Percentiles rank a stretch among this genome's conserved stretches.
These are phyloP conservation scores for Amphipyra tragopoginis DNA, from an alignment of 2,888 invertebrate genomes.

Conservation along the genomic window DNA sequence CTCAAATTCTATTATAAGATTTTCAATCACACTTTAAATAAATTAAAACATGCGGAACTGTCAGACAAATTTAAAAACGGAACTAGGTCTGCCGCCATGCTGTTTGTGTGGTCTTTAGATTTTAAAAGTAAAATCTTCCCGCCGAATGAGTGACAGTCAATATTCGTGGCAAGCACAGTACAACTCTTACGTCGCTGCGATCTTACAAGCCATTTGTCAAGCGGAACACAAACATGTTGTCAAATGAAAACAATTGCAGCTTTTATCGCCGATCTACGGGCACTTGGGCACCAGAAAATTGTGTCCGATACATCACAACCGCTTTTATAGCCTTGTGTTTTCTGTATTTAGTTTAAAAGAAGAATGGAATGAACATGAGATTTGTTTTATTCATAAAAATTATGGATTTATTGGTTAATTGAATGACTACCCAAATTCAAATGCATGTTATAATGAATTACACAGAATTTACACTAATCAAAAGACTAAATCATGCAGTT, in stretches of 20 bases:
- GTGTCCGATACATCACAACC: conserved; percentile 56
- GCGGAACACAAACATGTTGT: conserved; percentile 75
- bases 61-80: conserved; percentile 26
- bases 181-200: conserved; percentile 64
- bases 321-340: conserved; percentile 39
- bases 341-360: conserved; percentile 49
- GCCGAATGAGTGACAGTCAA: conserved; percentile 56
- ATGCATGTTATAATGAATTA: too few relatives aligned
- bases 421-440: too few relatives aligned
- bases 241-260: conserved; percentile 77
- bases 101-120: conserved; percentile 10
- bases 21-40: conserved; percentile 14
- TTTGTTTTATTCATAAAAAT: conserved; percentile 21
- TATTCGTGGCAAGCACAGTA: conserved; percentile 54
- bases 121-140: conserved; percentile 18
- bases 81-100: conserved; percentile 24
- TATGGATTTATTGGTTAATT: too few relatives aligned
- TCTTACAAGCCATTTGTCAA: conserved; percentile 74
- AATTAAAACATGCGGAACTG: conserved; percentile 5
- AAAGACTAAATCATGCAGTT: too few relatives aligned
- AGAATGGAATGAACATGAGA: conserved; percentile 33
- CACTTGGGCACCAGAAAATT: conserved; percentile 57
- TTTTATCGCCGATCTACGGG: conserved; percentile 65
- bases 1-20: too few relatives aligned
- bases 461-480: too few relatives aligned